Conservation (phyloP, 2,113 vertebrate species). For the Menura novaehollandiae region DNA sequence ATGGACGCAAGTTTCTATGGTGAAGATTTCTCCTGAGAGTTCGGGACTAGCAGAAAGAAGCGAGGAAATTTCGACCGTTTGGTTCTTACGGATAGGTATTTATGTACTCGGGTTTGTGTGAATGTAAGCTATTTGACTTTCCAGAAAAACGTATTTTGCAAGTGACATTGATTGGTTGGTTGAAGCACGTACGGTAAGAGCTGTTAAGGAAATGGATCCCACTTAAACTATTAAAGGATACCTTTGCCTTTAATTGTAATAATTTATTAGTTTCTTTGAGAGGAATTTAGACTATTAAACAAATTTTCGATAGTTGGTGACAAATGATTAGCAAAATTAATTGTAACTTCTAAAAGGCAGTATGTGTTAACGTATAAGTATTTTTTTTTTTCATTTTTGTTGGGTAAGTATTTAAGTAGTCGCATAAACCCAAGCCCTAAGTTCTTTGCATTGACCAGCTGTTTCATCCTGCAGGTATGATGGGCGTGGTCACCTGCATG, state of each 20-base stretch:
- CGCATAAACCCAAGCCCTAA: constrained; percentile 28
- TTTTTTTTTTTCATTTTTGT: constrained; percentile 46
- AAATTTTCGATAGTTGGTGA: constrained; percentile 67
- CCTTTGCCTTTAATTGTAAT: constrained; percentile 66
- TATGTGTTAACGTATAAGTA: constrained; percentile 22
- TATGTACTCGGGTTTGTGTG: constrained; percentile 99
- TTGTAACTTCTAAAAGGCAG: constrained; percentile 54
- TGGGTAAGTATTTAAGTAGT: constrained; percentile 74
- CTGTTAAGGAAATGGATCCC: constrained; percentile 66
- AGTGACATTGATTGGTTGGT: constrained; percentile 80
- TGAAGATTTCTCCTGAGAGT: constrained; percentile 96
- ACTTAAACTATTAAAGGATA: constrained; percentile 61
- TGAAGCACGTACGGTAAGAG: constrained; percentile 94
- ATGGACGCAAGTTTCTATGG: constrained; percentile 92
- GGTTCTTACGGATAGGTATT: constrained; percentile 99
- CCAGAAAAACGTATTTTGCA: constrained; percentile 81
- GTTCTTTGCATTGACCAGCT: constrained; percentile 74
- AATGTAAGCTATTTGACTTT: constrained; percentile 96
- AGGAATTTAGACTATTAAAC: constrained; percentile 62
- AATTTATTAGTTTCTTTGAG: constrained; percentile 40
- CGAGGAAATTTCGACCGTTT: constrained; percentile 98
- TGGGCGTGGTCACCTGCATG: constrained; percentile 98
- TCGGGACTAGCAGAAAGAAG: constrained; percentile 96
- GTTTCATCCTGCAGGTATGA: constrained; percentile 93
- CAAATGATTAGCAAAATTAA: constrained; percentile 65